Base-by-base conservation (phyloP, 2,113 vertebrate species). In the Peromyscus leucopus region DNA sequence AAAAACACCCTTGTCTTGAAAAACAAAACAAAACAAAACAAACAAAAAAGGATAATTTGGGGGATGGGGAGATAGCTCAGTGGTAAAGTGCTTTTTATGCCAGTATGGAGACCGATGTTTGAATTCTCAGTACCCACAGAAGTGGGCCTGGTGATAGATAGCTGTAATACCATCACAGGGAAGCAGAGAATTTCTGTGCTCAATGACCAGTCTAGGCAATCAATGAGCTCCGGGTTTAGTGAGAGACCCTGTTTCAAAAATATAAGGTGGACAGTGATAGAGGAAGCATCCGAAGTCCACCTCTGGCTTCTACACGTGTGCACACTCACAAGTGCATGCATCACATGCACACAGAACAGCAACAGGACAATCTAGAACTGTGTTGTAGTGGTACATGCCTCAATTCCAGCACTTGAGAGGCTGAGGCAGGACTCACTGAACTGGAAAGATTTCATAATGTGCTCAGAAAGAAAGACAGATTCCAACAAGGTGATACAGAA, bases 391-490 rank as follows among this genome's bases (percentile, higher is more conserved):
- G 10, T 33, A 36, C 31, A 22, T 69, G 42, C 84, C 10, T 86
- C 36, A 72, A 39, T 74, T 89, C 69, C 51, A 72, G 69, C 48
- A 55, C 67, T 51, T 51, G 48, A 26, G 48, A 88, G 67, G 36
- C 57, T 61, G n/a, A 78, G 19, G 17, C 57, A 39, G 26, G 69
- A 76, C 65, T 87, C 89, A 51, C 22, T 76, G 51, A 91, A 31
- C 83, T 97, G 69, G 57, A 89, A 92, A 94, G 11, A 87, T 78
- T 93, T 94, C 17, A 83, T 15, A 87, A 46, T 80, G 51, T 31
- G 19, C 36, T 89, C 55, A 96, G 24, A 93, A 71, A 93, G 6
- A 91, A 71, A 92, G 89, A 69, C 19, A 89, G 51, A 90, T 85
- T 92, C 57, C 7, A 84, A 65, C 90, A 94, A 93, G 6, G 9